Conservation (phyloP, 2,113 vertebrate genomes). For the Apteryx owenii region DNA sequence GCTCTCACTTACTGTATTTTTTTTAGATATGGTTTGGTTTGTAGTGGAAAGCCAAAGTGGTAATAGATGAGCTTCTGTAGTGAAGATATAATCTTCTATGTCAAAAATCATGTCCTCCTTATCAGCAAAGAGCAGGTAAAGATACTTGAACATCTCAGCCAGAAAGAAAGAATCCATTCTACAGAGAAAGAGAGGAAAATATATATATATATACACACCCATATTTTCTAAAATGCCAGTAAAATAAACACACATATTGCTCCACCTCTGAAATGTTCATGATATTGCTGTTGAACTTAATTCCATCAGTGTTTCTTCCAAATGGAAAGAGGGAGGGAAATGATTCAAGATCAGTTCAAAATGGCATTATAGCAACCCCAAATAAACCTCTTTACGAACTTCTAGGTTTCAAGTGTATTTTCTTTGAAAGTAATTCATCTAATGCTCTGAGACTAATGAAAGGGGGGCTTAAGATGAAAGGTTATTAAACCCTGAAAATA, state of each 20-base stretch:
- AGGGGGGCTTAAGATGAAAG: background rate
- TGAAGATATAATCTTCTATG: slow-evolving; percentile 97
- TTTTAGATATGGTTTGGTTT: slow-evolving; percentile 79
- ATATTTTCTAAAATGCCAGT: background rate
- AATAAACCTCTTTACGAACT: background rate
- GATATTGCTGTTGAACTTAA: background rate
- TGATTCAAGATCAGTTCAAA: background rate
- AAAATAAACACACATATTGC: background rate
- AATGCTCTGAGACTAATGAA: background rate
- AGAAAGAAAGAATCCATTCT: slow-evolving; percentile 99
- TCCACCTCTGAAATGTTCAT: background rate
- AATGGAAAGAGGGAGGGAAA: background rate
- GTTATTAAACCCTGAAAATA: background rate
- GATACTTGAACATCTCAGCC: slow-evolving; percentile 99
- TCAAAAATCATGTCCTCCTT: slow-evolving; percentile 92
- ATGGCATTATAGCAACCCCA: background rate
- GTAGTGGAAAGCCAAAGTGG: slow-evolving; percentile 94
- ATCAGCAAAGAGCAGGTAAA: slow-evolving; percentile 95
- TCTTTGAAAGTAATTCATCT: background rate
- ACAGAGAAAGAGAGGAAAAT: background rate
- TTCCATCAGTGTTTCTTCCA: background rate
- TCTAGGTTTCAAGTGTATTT: background rate
- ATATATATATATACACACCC: too few species aligned
- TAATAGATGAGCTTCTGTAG: slow-evolving; percentile 97
- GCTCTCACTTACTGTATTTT: slow-evolving; percentile 77